Evolutionary conservation across 2,888 invertebrate species (phyloP).

Genomic region (Noctuana brunneofusca): DNA sequence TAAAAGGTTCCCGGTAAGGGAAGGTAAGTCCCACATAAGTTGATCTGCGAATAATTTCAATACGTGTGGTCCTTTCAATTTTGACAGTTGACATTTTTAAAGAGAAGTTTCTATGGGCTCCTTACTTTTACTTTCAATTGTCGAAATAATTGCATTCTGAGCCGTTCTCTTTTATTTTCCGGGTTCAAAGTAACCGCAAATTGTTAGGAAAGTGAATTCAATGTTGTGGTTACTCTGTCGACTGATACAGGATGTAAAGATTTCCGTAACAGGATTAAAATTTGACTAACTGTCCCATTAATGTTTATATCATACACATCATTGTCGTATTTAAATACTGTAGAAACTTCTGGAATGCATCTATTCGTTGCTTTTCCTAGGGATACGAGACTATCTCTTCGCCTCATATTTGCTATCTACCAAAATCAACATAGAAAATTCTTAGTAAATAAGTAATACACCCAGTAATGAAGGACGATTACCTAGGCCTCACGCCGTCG

Average conservation of each 20-base stretch:
- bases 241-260: slow-evolving; percentile 32
- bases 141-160: slow-evolving; percentile 43
- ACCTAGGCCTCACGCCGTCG: too few relatives aligned
- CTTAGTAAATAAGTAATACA: too few relatives aligned
- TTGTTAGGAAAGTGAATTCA: slow-evolving; percentile 47
- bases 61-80: slow-evolving; percentile 68
- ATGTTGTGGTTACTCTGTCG: slow-evolving; percentile 42
- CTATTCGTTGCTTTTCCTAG: too few relatives aligned
- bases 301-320: too few relatives aligned
- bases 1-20: slow-evolving; percentile 71
- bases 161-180: slow-evolving; percentile 45
- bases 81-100: slow-evolving; percentile 68
- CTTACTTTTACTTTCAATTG: slow-evolving; percentile 65
- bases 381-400: too few relatives aligned
- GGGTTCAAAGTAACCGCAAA: slow-evolving; percentile 46
- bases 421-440: too few relatives aligned
- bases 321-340: too few relatives aligned
- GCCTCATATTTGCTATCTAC: too few relatives aligned
- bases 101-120: slow-evolving; percentile 45
- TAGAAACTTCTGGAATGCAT: too few relatives aligned
- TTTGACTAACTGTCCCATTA: too few relatives aligned
- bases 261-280: slow-evolving; percentile 1
- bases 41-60: slow-evolving; percentile 61
- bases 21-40: slow-evolving; percentile 57
- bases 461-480: too few relatives aligned